phyloP scores from a whole-genome alignment of 2,113 vertebrate genomes.

The Gymnorhina tibicen region DNA sequence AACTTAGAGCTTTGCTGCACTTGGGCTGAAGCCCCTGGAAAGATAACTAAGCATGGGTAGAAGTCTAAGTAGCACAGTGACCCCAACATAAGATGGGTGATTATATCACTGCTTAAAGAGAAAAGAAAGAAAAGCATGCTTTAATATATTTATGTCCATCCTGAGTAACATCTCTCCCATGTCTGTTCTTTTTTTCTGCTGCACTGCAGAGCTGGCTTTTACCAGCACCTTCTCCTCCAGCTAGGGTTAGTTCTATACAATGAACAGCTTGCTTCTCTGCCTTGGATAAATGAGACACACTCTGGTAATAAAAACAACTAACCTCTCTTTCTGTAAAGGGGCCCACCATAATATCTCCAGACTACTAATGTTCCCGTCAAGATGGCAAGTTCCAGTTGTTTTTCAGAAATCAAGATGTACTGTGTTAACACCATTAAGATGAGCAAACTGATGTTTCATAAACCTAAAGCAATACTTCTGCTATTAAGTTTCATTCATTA shows the following conservation, averaged over 20 bases:
- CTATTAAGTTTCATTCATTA: not conserved
- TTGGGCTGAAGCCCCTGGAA: not conserved
- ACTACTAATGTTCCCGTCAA: not conserved
- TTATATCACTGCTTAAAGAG: not conserved
- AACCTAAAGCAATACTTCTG: not conserved
- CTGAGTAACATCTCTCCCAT: not conserved
- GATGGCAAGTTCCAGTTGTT: not conserved
- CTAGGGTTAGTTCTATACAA: not conserved
- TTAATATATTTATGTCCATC: not conserved
- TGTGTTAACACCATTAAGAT: not conserved
- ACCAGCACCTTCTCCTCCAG: not conserved
- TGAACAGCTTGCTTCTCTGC: not conserved
- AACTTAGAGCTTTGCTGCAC: not conserved
- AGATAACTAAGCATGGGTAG: not conserved
- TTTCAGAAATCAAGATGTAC: not conserved
- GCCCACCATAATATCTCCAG: not conserved
- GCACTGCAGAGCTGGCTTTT: not conserved
- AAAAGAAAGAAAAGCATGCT: not conserved
- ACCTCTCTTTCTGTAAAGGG: not conserved
- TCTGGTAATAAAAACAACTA: not conserved
- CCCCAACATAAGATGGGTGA: not conserved
- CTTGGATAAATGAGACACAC: not conserved
- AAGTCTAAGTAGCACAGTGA: not conserved
- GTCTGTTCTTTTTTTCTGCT: not conserved
- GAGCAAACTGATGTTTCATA: not conserved